Base-by-base conservation (phyloP, 2,113 vertebrate species). In the Psophia crepitans region DNA sequence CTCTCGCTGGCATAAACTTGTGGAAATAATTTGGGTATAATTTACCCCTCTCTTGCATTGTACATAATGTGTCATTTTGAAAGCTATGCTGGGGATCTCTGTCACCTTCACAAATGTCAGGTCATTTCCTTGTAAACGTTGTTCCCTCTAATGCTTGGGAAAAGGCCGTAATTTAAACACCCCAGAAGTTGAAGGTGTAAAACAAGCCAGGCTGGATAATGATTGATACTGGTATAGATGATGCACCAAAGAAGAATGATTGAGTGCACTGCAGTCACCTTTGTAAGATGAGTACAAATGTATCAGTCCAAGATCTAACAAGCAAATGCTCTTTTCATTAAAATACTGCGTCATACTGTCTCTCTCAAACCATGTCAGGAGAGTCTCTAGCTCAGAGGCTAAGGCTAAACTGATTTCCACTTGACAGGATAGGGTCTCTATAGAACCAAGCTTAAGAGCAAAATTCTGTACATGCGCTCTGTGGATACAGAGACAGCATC, bases 11-110 rank as follows among this genome's bases (percentile, higher is more conserved):
- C 61, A 73, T 94, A 83, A 54, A 87, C 28, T 78, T 92, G 33
- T 77, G 80, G 76, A 84, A 87, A 70, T 44, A 89, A 83, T 41
- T 84, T 82, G 26, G 79, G 65, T 94, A 93, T 82, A 89, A 94
- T 94, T 66, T 96, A 84, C 65, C 74, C 71, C 71, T 95, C 46
- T 44, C 60, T 92, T 96, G 56, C 44, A 37, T 14, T 92, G 16
- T 41, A 14, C 51, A 48, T 69, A 81, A 63, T 66, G 11, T 33
- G 8, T 69, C 1, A 28, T 71, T 84, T 84, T 82, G 46, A 85
- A 96, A 92, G 11, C 16, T 60, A 15, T 39, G 44, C 22, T n/a
- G 9, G 33, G 19, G 7, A 64, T 66, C 9, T 71, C 51, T 76
- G 19, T 77, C 26, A 77, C 16, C 15, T 79, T 69, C 74, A 57